These are phyloP conservation scores for Salvelinus fontinalis DNA, from an alignment of 2,113 vertebrate genomes.

Conservation along the genomic window DNA sequence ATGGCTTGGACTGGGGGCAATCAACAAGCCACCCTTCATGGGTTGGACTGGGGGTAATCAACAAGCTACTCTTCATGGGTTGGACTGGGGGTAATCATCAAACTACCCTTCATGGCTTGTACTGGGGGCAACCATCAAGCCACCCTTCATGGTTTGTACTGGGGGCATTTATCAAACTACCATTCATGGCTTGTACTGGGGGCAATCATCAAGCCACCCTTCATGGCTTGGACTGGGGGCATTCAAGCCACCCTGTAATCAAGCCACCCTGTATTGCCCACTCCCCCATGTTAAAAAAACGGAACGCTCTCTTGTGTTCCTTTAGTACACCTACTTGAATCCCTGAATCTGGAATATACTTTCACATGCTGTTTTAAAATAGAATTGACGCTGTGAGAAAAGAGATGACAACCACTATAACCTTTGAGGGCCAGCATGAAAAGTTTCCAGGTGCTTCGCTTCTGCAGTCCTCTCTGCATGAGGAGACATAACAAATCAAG, in stretches of 20 bases:
- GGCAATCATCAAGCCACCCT: no score
- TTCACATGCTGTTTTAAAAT: constrained; percentile 29
- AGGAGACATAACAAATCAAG: constrained; percentile 57
- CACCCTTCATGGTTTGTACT: no score
- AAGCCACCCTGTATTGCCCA: constrained; percentile 45
- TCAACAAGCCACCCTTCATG: no score
- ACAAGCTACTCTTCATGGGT: no score
- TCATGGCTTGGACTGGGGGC: no score
- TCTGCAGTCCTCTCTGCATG: constrained; percentile 34
- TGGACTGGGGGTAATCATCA: constrained; percentile 42
- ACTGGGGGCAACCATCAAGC: constrained; percentile 47
- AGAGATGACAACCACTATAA: constrained; percentile 59
- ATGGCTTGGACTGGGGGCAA: no score
- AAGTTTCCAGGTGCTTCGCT: constrained; percentile 52
- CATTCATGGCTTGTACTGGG: no score
- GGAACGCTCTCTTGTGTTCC: not conserved
- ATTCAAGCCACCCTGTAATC: not conserved
- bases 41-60: no score
- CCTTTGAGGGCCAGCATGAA: constrained; percentile 53
- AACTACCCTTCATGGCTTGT: constrained; percentile 26
- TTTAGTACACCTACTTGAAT: constrained; percentile 33
- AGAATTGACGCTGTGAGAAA: constrained; percentile 17
- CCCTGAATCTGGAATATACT: constrained; percentile 45
- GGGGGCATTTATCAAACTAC: no score
- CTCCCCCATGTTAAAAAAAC: constrained; percentile 10